A percentile compares a stretch with the other conserved stretches of the same genome.
Conservation (phyloP, 2,113 vertebrate species). For the Nothoprocta perdicaria region DNA sequence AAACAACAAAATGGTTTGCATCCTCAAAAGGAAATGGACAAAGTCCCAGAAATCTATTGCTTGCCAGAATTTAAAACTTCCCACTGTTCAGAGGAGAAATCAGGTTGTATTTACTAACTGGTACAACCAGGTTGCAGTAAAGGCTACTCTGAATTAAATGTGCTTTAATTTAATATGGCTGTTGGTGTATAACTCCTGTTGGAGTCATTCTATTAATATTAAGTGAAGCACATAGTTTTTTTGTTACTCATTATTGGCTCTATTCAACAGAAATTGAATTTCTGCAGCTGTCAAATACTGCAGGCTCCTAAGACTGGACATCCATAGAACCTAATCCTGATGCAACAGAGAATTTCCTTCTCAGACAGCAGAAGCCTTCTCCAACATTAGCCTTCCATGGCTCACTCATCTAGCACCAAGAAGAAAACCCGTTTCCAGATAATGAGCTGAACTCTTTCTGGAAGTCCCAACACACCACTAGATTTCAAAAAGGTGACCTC, state of each 20-base stretch:
- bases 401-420: not conserved
- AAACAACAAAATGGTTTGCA: constrained; percentile 19
- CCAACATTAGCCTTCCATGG: not conserved
- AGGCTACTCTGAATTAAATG: constrained; percentile 63
- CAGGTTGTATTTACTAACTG: constrained; percentile 17
- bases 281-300: constrained; percentile 34
- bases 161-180: constrained; percentile 57
- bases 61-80: constrained; percentile 25
- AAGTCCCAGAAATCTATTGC: constrained; percentile 2
- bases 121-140: constrained; percentile 59
- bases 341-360: not conserved
- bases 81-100: constrained; percentile 1
- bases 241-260: constrained; percentile 64
- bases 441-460: not conserved
- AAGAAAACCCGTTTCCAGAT: not conserved
- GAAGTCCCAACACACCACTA: not conserved
- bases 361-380: not conserved
- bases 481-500: not conserved
- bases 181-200: not conserved
- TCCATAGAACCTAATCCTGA: not conserved
- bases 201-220: constrained; percentile 64
- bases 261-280: constrained; percentile 68
- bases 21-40: constrained; percentile 11
- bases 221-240: constrained; percentile 55
- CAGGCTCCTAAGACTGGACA: not conserved